phyloP scores from a whole-genome alignment of 2,113 vertebrate genomes.

The Pongo pygmaeus region DNA sequence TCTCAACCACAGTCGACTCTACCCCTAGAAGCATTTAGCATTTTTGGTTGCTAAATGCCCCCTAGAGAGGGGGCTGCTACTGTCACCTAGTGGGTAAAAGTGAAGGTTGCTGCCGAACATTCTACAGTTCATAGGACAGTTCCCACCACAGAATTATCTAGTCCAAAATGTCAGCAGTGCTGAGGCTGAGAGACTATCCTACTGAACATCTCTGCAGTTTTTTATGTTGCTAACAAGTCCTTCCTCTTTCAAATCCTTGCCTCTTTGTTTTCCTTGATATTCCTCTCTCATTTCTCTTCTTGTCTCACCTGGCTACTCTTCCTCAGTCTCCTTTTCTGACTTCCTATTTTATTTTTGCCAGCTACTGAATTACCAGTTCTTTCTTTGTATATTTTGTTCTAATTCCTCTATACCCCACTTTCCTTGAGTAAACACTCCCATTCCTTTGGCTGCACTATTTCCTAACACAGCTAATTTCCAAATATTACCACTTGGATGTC shows the following conservation, averaged over 20 bases:
- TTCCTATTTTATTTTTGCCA: not conserved
- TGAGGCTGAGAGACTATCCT: not conserved
- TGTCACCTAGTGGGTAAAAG: not conserved
- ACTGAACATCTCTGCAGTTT: not conserved
- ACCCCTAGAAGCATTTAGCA: not conserved
- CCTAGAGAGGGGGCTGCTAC: not conserved
- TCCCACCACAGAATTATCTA: too few relatives aligned
- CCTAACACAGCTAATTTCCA: not conserved
- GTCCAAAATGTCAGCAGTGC: not conserved
- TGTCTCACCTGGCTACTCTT: not conserved
- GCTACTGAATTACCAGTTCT: not conserved
- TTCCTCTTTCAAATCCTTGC: not conserved
- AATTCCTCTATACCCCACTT: not conserved
- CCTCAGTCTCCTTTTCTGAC: not conserved
- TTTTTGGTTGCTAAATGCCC: not conserved
- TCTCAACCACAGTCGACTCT: not conserved
- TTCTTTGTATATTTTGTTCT: not conserved
- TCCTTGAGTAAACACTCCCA: not conserved
- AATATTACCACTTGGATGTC: not conserved
- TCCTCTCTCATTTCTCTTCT: not conserved
- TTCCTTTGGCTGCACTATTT: not conserved
- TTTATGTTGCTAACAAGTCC: not conserved
- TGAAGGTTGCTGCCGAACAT: not conserved
- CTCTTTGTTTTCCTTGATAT: not conserved
- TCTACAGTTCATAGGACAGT: too few relatives aligned